These are phyloP conservation scores for Chloroceryle inda DNA, from an alignment of 2,797 vertebrate species.

Conservation along the genomic window DNA sequence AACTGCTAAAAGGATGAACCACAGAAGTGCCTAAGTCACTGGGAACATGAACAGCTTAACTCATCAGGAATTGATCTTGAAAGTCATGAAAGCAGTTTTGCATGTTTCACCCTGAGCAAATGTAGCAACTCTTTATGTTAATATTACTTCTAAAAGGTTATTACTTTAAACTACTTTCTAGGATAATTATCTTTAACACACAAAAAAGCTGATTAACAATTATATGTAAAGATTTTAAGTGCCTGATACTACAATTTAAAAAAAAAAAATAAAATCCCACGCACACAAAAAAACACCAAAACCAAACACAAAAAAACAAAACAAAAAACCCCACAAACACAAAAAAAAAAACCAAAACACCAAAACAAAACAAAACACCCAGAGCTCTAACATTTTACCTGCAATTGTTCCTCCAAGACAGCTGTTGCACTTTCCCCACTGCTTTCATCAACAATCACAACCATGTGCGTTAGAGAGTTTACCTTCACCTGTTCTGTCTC, in stretches of 20 bases:
- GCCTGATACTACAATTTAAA: background rate
- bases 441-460: slow-evolving; percentile 97
- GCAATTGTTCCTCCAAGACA: slow-evolving; percentile 92
- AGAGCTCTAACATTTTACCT: slow-evolving; percentile 79
- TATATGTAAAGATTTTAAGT: background rate
- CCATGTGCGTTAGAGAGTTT: slow-evolving; percentile 98
- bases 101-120: background rate
- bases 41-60: background rate
- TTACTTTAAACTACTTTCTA: background rate
- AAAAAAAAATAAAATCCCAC: background rate
- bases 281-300: too few species aligned
- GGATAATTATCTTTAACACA: background rate
- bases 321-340: too few species aligned
- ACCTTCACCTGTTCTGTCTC: slow-evolving; percentile 97
- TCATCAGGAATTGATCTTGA: background rate
- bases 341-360: too few species aligned
- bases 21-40: background rate
- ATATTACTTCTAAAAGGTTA: background rate
- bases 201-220: background rate
- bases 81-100: background rate
- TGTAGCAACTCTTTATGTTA: background rate
- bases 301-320: too few species aligned
- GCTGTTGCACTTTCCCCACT: slow-evolving; percentile 92
- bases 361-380: too few species aligned
- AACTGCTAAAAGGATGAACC: background rate